Evolutionary conservation across 2,797 vertebrate species (phyloP), one percentile per base, ranked within the genome.

Genomic region (Sebastes melanostomus): DNA sequence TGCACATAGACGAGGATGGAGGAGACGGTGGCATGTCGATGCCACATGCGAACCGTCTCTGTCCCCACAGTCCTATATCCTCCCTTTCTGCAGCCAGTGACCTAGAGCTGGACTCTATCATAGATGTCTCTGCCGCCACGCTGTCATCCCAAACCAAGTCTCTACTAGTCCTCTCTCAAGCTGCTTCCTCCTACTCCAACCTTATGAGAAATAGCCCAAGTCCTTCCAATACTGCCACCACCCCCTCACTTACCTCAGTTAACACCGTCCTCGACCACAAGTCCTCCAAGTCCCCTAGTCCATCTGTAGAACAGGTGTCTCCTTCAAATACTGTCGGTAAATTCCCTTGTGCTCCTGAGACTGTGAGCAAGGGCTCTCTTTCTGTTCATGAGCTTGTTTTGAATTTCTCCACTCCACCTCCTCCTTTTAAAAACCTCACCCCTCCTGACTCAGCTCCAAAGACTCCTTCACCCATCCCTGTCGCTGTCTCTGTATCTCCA

Each of bases 1-100:
- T 96, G 70, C 93, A 93, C 60, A 88, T 93, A 72, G 95, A 96
- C 32, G 96, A 96, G 87, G 95, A 95, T 6, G 94, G 91, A 56
- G 87, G 82, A 72, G 91, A 88, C 3, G 11, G 78, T 18, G 81
- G 81, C 34, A 18, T 78, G 22, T 72, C 71, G 3, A 5, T 71
- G 20, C 32, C 85, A 1, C 59, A 29, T 60, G 65, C 13, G 11
- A 50, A 66, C 74, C 65, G 30, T 56, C 68, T 77, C 46, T 66
- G 59, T 60, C 77, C 85, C 24, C 84, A 88, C 54, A 94, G 93
- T 84, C 91, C 93, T 8, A 50, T 77, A 13, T 90, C 90, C 75
- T 89, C 92, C 0, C 79, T 92, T 4, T 92, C 88, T 66, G 74
- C 89, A 77, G 77, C 65, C 80, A 90, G 67, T 75, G 92, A 94